Evolutionary conservation across 2,797 vertebrate genomes (phyloP).

Genomic region (Dipus sagitta): DNA sequence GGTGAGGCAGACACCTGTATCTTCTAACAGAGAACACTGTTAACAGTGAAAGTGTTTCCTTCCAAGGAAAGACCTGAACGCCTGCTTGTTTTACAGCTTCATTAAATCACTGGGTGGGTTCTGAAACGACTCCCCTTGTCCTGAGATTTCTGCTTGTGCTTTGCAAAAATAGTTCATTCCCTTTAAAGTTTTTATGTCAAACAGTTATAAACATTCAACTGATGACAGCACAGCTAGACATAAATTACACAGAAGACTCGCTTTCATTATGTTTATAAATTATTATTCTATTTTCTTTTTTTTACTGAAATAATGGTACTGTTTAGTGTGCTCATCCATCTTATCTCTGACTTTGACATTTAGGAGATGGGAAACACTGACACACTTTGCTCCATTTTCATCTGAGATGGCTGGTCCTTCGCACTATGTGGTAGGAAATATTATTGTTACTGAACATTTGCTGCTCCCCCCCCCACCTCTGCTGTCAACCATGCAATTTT

Average conservation of each 20-base stretch:
- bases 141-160: neutral
- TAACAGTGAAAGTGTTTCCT: neutral
- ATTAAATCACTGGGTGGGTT: neutral
- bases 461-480: neutral
- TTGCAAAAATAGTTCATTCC: neutral
- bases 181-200: neutral
- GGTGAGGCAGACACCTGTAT: neutral
- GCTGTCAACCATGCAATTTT: neutral
- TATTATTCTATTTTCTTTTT: neutral
- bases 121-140: neutral
- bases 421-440: neutral
- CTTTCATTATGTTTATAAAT: neutral
- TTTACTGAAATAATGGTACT: neutral
- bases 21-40: neutral
- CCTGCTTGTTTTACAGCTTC: neutral
- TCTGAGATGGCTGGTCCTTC: neutral
- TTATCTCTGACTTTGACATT: conserved; percentile 3
- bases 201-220: neutral
- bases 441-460: neutral
- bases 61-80: neutral
- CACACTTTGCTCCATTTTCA: neutral
- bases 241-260: conserved; percentile 36
- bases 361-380: neutral
- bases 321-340: neutral
- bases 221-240: neutral